Base-by-base conservation (phyloP, 2,113 vertebrate species). In the Columbina picui region DNA sequence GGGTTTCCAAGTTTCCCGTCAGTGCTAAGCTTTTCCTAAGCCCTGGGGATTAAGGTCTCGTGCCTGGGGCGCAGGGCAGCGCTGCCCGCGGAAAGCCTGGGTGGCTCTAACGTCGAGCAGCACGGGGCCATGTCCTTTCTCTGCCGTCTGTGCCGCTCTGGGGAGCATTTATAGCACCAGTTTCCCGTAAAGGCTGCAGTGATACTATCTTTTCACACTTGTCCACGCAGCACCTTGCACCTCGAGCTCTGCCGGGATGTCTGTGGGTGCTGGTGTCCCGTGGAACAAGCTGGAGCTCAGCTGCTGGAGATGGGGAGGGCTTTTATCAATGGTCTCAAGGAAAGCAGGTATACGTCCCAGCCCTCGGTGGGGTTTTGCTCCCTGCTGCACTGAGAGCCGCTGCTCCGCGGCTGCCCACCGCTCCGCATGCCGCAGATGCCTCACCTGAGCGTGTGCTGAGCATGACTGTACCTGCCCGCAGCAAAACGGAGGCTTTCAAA, bases 171-270 rank as follows among this genome's bases (percentile, higher is more conserved):
- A 4, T 2, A 52, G 95, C 84, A 19, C 39, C 76, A 6, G 30
- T 4, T 52, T 47, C 89, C 94, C 9, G 2, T 9, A 12, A 32
- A 9, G 87, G 69, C 74, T 49, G 82, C 50, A 5, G 92, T 29
- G 90, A 60, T 92, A 91, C 94, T 96, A 89, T 29, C 10, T 55
- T 23, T 92, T 95, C 95, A 41, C 92, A 89, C 89, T 88, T 39
- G 86, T 87, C 95, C 90, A 88, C 68, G 68, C 95, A 84, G 78
- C 60, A 18, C 75, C 78, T 63, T 38, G 69, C 60, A 82, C 59
- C 25, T 2, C 11, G 10, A 87, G 92, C 90, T 73, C 78, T 39
- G 57, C 74, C 2, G 15, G 63, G 69, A 27, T 2, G 76, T 2
- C 91, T 52, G 67, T 1, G 80, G 64, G 41, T 19, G 88, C 34